Evolutionary conservation across 2,888 invertebrate genomes (phyloP), one percentile per base, ranked within the genome.

Genomic region (Yponomeuta malinellus): DNA sequence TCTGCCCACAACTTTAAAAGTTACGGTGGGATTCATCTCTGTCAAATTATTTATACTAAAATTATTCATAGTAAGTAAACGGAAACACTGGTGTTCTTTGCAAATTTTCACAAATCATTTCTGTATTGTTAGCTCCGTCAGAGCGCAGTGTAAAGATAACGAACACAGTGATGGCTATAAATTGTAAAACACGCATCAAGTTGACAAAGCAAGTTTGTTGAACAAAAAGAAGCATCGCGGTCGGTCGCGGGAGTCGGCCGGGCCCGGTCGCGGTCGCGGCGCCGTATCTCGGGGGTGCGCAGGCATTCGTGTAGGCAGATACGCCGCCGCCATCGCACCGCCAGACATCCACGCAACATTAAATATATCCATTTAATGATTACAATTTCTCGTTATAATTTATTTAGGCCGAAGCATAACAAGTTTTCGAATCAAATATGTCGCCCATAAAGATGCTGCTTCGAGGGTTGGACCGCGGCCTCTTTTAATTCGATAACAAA

Each of bases 361-460:
- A 89, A 89, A 90, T 89, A 90, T 90, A 91, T 90, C 87, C 86
- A 88, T 89, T 89, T 89, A 89, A 89, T 87, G 89, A 89, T 91
- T 89, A 91, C 89, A 89, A 90, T 91, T 90, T 89, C 90, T 90
- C 90, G 90, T 90, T 90, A 91, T 91, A 91, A 91, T 91, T 91
- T 92, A 91, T 91, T 91, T 89, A 89, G 88, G 87, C 87, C 85
- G 91, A 88, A 88, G 89, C 90, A 90, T 90, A 91, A 92, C 92
- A 91, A 91, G 92, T 91, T 91, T 90, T 90, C 89, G 90, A 91
- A 90, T 92, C 89, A 90, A 91, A 90, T 88, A 88, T 90, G 91
- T 92, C 91, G 90, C 90, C 90, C 90, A 90, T 92, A 92, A 91
- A 92, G 91, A 92, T 90, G 89, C 87, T 87, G 87, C 86, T 81